Evolutionary conservation across 2,113 vertebrate genomes (phyloP), one percentile per base, ranked within the genome.

Genomic region (Oryctolagus cuniculus): DNA sequence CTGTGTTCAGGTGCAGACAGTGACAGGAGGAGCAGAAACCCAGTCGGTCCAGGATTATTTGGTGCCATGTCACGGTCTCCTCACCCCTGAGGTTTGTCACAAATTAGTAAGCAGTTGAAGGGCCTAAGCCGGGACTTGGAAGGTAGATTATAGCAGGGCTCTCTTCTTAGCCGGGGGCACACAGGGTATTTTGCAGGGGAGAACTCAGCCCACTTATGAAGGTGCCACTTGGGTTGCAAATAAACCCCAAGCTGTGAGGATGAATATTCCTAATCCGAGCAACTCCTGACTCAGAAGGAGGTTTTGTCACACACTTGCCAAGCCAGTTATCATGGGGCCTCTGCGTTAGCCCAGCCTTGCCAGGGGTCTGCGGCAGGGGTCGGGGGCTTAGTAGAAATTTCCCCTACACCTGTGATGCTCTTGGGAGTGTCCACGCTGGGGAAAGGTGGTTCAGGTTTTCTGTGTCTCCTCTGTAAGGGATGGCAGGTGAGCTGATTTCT

Each of bases 91-190:
- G 10, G 12, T 79, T 87, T 77, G 34, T 79, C 72, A 49, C 89
- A 83, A 72, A 84, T 84, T 90, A 75, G 53, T 96, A 80, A 87
- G 85, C 80, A 89, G 44, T 92, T 87, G 73, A 72, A 85, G 49
- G 70, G 81, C n/a, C 64, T n/a, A 70, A 89, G 53, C 51, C 5
- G 12, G 53, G 92, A 80, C 67, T 87, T 19, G 31, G 75, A 64
- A 87, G 12, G 69, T 27, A 58, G 24, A 74, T 10, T 27, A 58
- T 78, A 34, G 58, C 15, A 58, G 69, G 73, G 85, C 19, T 34
- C 55, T 74, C 69, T 49, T 44, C 44, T 6, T 19, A 91, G 66
- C 55, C 25, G 67, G 66, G 53, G n/a, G 25, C 77, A 66, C 29
- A 44, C 4, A 2, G 31, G 67, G 53, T 25, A 10, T 70, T 58